Base-by-base conservation (phyloP, 2,113 vertebrate genomes). In the Edolisoma coerulescens region DNA sequence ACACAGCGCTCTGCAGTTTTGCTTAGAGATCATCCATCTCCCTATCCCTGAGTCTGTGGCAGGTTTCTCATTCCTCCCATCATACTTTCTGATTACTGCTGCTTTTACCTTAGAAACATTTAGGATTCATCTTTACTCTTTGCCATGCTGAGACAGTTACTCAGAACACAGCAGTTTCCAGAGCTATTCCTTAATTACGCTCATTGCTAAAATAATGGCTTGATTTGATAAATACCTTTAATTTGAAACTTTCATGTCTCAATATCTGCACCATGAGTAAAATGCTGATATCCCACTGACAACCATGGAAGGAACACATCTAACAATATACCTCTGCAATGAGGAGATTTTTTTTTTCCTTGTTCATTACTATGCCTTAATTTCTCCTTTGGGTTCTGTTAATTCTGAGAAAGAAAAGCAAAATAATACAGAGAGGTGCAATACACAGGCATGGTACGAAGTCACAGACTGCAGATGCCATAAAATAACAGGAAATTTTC, bases 191-290 rank as follows among this genome's bases (percentile, higher is more conserved):
- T 96, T 94, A 96, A 91, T 93, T 89, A 94, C 0, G 2, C 10
- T 56, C 60, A 63, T 56, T 88, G 50, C 47, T 80, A 88, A 93
- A 90, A 95, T 88, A 96, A 89, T 64, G 47, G 24, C 60, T 90
- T 88, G 37, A 89, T 96, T 88, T 96, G 88, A 94, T 78, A 92
- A 95, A 95, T 89, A 91, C 5, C 77, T 92, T 93, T 92, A 94
- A 97, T 96, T 93, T 89, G 52, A 95, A 92, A 88, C 8, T 57
- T 91, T 52, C 41, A 33, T 35, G 35, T 63, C 86, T 74, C 79
- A 71, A 11, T 83, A 93, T 52, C 68, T 81, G 56, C 88, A 84
- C 35, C 79, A 80, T 61, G 20, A 71, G 64, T 80, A 92, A 91
- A 90, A 90, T n/a, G 50, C 27, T n/a, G 71, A 81, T 86, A 80